Evolutionary conservation across 1,140 invertebrate species (phyloP), one percentile per base, ranked within the genome.

Genomic region (Venustaconcha ellipsiformis): DNA sequence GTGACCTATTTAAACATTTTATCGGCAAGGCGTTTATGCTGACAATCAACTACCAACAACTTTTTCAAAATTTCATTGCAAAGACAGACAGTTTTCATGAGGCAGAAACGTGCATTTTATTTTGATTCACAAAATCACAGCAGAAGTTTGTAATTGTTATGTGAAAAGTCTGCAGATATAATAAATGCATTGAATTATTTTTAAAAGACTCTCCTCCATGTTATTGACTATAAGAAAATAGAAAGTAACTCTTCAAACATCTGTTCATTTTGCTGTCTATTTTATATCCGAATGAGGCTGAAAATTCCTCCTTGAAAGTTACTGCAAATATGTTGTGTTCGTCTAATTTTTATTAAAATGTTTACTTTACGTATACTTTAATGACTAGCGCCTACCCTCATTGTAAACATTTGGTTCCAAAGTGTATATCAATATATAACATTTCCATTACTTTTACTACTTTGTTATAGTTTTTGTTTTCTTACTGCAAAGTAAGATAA

Each of bases 401-500:
- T 56, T 72, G 70, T 72, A 72, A 20, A 66, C 26, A 18, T 17
- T 30, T 15, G 57, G 23, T 65, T 65, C 64, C 64, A 66, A 17
- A 15, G 60, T 62, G 6, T 71, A 20, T 55, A 63, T 71, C 58
- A 55, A 64, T 14, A 48, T 63, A 18, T 72, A 20, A 14, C 37
- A 57, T 57, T 30, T 23, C 2, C 63, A 72, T 17, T 30, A 3
- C 37, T 73, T 4, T 17, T 57, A 17, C 48, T n/a, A 11, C 57
- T 20, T 57, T 57, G 57, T 30, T n/a, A 48, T 72, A 5, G 13
- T 56, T 64, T 64, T n/a, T 60, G 23, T 65, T 14, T 64, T 57
- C 23, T 23, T 23, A 23, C 23, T 23, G 23, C 1, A 23, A 23
- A n/a, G n/a, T n/a, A 84, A 76, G 88, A 70, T 57, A 69, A 76